Evolutionary conservation across 1,140 invertebrate genomes (phyloP).

Genomic region (Drosophila bocki): DNA sequence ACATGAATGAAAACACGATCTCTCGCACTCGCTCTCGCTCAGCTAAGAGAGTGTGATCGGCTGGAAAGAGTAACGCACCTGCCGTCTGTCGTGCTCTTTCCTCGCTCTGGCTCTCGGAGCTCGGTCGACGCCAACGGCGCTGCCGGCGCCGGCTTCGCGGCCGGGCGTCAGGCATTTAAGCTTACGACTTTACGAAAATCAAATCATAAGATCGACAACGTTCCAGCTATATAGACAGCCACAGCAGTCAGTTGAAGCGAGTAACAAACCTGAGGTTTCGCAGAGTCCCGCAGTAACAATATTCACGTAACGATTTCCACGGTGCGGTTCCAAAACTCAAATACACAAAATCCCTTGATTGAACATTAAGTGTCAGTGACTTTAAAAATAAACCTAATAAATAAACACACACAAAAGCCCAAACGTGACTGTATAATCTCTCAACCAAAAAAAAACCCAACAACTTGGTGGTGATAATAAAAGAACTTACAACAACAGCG

Average conservation of each 20-base stretch:
- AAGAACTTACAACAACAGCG: constrained; percentile 80
- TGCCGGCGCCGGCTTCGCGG: constrained; percentile 22
- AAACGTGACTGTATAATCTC: constrained; percentile 68
- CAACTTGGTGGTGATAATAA: constrained; percentile 75
- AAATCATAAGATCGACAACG: constrained; percentile 84
- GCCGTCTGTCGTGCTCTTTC: constrained; percentile 72
- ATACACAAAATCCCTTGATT: constrained; percentile 65
- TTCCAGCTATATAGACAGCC: constrained; percentile 47
- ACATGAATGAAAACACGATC: constrained; percentile 70
- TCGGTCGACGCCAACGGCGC: constrained; percentile 16
- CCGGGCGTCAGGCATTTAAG: constrained; percentile 69
- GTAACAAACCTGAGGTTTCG: constrained; percentile 16
- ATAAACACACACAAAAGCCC: constrained; percentile 40
- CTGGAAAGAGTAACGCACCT: constrained; percentile 73
- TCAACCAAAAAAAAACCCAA: constrained; percentile 47
- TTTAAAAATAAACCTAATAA: constrained; percentile 34
- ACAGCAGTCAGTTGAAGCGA: constrained; percentile 16
- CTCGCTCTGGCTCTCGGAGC: constrained; percentile 20
- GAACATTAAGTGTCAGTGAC: constrained; percentile 83
- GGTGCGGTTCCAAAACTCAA: constrained; percentile 56
- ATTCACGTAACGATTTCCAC: constrained; percentile 47
- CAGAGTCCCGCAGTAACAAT: constrained; percentile 32
- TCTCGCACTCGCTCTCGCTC: constrained; percentile 53
- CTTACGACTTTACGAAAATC: constrained; percentile 76
- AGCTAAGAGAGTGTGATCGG: constrained; percentile 34